These are phyloP conservation scores for Aricia artaxerxes DNA, from an alignment of 2,888 invertebrate species.

Conservation along the genomic window DNA sequence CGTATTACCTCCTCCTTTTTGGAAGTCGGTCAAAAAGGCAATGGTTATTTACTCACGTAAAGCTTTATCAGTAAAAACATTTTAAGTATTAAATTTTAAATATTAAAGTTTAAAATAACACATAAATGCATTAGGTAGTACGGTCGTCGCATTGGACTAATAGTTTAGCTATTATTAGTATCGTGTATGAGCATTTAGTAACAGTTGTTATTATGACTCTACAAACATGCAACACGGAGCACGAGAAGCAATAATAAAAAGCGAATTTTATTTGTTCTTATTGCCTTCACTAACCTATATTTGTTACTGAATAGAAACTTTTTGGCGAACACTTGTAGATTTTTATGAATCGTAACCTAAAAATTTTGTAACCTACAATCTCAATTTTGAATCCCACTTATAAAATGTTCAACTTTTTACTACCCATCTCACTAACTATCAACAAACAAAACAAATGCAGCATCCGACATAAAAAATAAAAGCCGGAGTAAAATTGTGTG, in stretches of 20 bases:
- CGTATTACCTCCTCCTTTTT: no score
- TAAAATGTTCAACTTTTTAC: constrained; percentile 10
- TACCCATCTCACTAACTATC: constrained; percentile 18
- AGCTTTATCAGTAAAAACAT: not conserved
- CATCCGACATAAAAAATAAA: constrained; percentile 26
- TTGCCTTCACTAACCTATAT: constrained; percentile 9
- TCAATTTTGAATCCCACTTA: constrained; percentile 22
- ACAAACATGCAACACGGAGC: constrained; percentile 12
- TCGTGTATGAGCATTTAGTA: constrained; percentile 13
- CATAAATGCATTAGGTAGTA: not conserved
- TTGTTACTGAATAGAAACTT: constrained; percentile 3
- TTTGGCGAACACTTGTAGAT: constrained; percentile 5
- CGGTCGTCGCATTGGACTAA: not conserved
- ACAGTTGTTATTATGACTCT: constrained; percentile 7
- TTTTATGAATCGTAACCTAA: constrained; percentile 9
- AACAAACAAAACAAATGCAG: constrained; percentile 27
- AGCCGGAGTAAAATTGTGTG: constrained; percentile 25
- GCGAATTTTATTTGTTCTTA: not conserved
- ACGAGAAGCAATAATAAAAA: constrained; percentile 3
- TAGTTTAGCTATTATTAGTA: not conserved
- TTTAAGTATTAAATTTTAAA: not conserved
- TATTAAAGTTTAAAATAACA: not conserved
- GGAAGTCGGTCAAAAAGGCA: no score
- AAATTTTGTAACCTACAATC: constrained; percentile 11
- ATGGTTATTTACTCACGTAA: not conserved